A percentile compares a stretch with the other conserved stretches of the same genome.
phyloP scores from a whole-genome alignment of 2,888 invertebrate species.

The Panopea generosa region DNA sequence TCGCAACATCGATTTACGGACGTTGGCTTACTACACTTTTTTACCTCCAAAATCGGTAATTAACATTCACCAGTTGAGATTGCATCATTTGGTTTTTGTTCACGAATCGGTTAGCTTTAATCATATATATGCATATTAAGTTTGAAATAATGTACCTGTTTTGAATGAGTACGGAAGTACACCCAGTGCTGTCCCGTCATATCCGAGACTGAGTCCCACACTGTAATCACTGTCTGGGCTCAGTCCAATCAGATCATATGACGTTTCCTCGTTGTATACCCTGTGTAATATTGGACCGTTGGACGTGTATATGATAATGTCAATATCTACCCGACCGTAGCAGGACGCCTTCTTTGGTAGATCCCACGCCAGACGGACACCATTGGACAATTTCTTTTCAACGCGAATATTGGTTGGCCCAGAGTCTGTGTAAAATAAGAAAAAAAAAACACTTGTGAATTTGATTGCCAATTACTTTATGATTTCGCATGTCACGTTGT shows the following conservation, averaged over 20 bases:
- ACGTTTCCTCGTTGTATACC: conserved; percentile 29
- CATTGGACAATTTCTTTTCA: conserved; percentile 16
- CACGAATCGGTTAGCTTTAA: no score
- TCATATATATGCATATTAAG: no score
- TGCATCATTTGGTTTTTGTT: no score
- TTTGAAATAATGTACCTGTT: conserved; percentile 19
- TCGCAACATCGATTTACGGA: no score
- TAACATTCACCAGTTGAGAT: no score
- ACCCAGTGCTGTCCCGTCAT: conserved; percentile 16
- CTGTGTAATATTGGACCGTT: conserved; percentile 7
- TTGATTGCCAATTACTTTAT: no score
- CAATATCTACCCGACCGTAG: conserved; percentile 37
- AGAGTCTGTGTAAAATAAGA: background rate
- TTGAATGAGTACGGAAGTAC: conserved; percentile 24
- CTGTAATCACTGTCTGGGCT: conserved; percentile 39
- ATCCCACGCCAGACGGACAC: conserved; percentile 43
- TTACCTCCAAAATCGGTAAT: no score
- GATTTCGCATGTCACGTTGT: no score
- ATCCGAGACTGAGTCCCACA: conserved; percentile 13
- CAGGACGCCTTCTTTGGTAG: conserved; percentile 40
- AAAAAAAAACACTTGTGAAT: no score
- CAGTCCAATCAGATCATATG: conserved; percentile 37
- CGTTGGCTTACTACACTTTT: no score
- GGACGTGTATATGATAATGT: conserved; percentile 5
- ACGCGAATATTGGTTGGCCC: conserved; percentile 37